A percentile compares a stretch with the other conserved stretches of the same genome.
phyloP scores from a whole-genome alignment of 2,888 invertebrate species.

The Melikaiella ostensackeni region DNA sequence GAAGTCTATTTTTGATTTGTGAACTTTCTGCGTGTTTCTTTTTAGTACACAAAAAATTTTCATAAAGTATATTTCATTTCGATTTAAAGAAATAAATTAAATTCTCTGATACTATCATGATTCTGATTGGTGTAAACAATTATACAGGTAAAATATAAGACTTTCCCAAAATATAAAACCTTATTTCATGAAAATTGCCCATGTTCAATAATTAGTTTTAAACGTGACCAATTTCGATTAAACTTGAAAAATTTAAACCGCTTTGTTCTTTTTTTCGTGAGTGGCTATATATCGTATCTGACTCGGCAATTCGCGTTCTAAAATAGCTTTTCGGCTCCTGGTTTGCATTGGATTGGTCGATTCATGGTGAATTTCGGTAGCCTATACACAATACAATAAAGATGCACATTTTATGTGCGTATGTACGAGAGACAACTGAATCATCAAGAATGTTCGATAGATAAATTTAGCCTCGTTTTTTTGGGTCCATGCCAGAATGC shows the following conservation, averaged over 20 bases:
- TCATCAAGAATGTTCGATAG: conserved; percentile 52
- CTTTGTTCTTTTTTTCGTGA: background rate
- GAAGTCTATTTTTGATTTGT: no score
- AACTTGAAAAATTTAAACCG: background rate
- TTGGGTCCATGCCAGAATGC: conserved; percentile 62
- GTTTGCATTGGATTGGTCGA: background rate
- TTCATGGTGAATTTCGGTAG: background rate
- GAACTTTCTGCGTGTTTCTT: no score
- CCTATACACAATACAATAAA: background rate
- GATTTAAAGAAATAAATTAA: no score
- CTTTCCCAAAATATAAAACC: no score
- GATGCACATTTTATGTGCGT: background rate
- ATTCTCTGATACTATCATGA: no score
- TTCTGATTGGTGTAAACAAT: no score
- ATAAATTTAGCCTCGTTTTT: conserved; percentile 64
- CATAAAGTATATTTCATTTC: no score
- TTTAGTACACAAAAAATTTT: no score
- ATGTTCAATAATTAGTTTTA: background rate
- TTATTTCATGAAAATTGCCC: background rate
- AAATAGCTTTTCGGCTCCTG: conserved; percentile 1
- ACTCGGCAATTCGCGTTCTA: background rate
- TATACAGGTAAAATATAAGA: no score
- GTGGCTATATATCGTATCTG: background rate
- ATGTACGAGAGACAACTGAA: conserved; percentile 34
- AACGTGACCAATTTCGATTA: background rate